These are phyloP conservation scores for Pilophorus perplexus DNA, from an alignment of 2,888 invertebrate genomes.

Conservation along the genomic window DNA sequence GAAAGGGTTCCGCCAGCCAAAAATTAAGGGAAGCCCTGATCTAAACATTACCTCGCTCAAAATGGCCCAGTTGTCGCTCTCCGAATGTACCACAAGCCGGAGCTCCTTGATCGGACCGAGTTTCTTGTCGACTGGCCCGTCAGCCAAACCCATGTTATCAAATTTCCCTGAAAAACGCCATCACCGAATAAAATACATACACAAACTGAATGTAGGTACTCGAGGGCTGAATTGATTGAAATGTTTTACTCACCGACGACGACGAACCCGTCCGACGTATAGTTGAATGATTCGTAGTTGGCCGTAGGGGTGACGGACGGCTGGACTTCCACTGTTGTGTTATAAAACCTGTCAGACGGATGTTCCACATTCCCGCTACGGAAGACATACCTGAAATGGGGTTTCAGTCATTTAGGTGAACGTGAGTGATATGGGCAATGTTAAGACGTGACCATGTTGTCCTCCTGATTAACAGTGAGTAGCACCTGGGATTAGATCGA, in stretches of 20 bases:
- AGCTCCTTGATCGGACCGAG: constrained; percentile 69
- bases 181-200: not conserved
- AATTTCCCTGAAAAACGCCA: constrained; percentile 61
- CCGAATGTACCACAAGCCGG: constrained; percentile 73
- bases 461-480: too few species aligned
- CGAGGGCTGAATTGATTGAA: not conserved
- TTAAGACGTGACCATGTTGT: too few species aligned
- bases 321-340: constrained; percentile 79
- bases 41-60: constrained; percentile 86
- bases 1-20: too few species aligned
- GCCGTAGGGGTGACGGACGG: constrained; percentile 44
- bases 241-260: constrained; percentile 60
- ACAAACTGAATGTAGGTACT: too few species aligned
- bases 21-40: too few species aligned
- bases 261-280: constrained; percentile 67
- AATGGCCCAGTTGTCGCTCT: constrained; percentile 86
- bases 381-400: constrained; percentile 68
- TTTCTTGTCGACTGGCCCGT: constrained; percentile 64
- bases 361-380: constrained; percentile 89
- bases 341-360: constrained; percentile 80
- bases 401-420: not conserved
- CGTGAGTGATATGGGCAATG: not conserved
- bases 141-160: constrained; percentile 77
- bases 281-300: constrained; percentile 53
- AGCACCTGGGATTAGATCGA: too few species aligned